Conservation (phyloP, 1,140 invertebrate genomes). For the Drosophila yakuba region DNA sequence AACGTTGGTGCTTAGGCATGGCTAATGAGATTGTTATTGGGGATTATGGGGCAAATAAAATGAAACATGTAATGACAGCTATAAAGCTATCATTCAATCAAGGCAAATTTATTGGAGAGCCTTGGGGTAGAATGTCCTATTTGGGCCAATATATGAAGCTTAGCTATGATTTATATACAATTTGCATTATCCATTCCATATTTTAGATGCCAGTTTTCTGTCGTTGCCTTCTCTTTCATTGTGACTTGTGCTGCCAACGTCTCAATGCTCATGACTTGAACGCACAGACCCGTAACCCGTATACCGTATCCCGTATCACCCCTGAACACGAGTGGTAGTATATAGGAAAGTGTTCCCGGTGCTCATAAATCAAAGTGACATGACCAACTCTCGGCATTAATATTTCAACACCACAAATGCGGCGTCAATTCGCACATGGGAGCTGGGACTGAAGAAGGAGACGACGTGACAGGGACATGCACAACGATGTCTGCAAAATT, state of each 20-base stretch:
- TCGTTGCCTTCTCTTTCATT: conserved; percentile 8
- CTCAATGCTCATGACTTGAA: conserved; percentile 50
- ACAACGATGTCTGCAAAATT: conserved; percentile 73
- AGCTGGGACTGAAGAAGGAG: conserved; percentile 18
- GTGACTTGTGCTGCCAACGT: conserved; percentile 54
- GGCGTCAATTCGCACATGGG: conserved; percentile 76
- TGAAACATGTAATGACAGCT: too few relatives aligned
- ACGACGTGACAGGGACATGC: conserved; percentile 63
- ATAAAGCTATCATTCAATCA: too few relatives aligned
- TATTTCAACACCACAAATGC: conserved; percentile 82
- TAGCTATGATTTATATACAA: neutral
- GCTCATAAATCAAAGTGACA: conserved; percentile 79
- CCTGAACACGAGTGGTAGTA: conserved; percentile 24
- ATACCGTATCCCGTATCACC: conserved; percentile 7
- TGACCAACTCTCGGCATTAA: conserved; percentile 79
- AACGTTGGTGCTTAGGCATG: conserved; percentile 7
- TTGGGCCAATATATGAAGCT: too few relatives aligned
- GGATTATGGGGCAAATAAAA: neutral
- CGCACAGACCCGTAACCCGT: neutral
- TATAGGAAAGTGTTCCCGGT: conserved; percentile 45
- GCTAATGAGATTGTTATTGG: conserved; percentile 7
- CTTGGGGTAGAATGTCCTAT: too few relatives aligned
- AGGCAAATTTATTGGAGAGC: too few relatives aligned
- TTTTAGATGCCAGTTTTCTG: conserved; percentile 10
- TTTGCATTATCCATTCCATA: conserved; percentile 13